Evolutionary conservation across 1,140 invertebrate species (phyloP), one percentile per base, ranked within the genome.

Genomic region (Plodia interpunctella): DNA sequence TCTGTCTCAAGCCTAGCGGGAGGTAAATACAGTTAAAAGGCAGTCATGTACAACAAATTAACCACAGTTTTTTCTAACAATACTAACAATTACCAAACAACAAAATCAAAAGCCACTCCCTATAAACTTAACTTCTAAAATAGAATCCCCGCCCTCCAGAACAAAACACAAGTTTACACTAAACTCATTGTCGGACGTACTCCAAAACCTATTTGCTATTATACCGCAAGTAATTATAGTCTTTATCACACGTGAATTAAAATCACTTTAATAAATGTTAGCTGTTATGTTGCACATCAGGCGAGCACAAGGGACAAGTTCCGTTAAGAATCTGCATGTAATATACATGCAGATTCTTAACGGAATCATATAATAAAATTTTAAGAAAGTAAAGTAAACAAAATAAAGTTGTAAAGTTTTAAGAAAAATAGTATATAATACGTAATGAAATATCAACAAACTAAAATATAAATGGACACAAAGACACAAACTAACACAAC

Each of bases 141-240:
- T 2, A 15, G 38, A n/a, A 6, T 44, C 38, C 38, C 13, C 38
- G 38, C 38, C 38, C 38, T 44, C 15, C 38, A 10, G 38, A n/a
- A 44, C 38, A 44, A 44, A 15, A 15, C 38, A 44, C 38, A 44
- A 44, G 38, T 44, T 44, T 44, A 44, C 38, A 44, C 38, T 44
- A 15, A 15, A 2, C 6, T 10, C 38, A 44, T 44, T 44, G 38
- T 44, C 6, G 2, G 38, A 44, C 1, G 6, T 44, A 44, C 38
- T 44, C 15, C 32, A 35, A 15, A 44, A 44, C 10, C 38, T 44
- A 44, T 44, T 44, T 44, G 15, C 38, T 44, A 44, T 44, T 15
- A 44, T 44, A 15, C 38, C 15, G 15, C 15, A 44, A 44, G 38
- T 44, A 44, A 44, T 44, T 44, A 44, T 44, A 44, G 38, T 44